Evolutionary conservation across 2,797 vertebrate species (phyloP).

Genomic region (Pristis pectinata): DNA sequence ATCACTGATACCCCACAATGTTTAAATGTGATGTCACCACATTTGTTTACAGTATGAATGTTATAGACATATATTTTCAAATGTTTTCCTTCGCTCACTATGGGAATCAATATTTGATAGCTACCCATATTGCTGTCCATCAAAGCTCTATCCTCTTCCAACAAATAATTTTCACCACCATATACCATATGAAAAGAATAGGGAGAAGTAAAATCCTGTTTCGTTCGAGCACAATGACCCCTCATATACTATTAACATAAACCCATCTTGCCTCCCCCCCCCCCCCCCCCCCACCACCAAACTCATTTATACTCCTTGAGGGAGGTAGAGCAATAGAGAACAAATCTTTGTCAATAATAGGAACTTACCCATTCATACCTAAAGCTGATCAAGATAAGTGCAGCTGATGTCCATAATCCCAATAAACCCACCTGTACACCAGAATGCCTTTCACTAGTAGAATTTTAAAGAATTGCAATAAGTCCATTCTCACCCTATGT

Average conservation of each 20-base stretch:
- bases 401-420: not conserved
- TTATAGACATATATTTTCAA: not conserved
- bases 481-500: not conserved
- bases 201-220: not conserved
- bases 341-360: not conserved
- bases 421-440: not conserved
- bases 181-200: not conserved
- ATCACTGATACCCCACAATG: not conserved
- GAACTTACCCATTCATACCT: not conserved
- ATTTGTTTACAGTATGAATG: not conserved
- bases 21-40: not conserved
- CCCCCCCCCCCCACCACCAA: no score
- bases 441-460: not conserved
- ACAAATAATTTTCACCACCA: not conserved
- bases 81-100: not conserved
- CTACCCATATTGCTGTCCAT: not conserved
- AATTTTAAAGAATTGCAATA: not conserved
- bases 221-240: not conserved
- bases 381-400: not conserved
- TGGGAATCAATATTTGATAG: not conserved
- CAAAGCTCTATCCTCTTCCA: no score
- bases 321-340: not conserved
- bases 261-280: no score
- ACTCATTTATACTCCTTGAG: not conserved
- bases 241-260: not conserved